Evolutionary conservation across 1,140 invertebrate genomes (phyloP), one percentile per base, ranked within the genome.

Genomic region (Drosophila azteca): DNA sequence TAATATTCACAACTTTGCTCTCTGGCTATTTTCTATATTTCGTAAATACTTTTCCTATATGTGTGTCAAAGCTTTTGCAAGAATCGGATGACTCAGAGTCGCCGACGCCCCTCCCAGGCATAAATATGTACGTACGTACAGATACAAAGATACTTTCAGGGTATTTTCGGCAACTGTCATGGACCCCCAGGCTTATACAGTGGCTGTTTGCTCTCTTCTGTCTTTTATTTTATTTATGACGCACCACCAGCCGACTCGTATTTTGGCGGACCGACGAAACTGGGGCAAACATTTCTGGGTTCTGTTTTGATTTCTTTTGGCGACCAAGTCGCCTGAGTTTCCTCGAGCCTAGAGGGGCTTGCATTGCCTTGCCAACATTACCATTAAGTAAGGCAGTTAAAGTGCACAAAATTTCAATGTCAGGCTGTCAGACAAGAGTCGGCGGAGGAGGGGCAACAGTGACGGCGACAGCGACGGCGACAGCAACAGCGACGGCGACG

Each of bases 261-360:
- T 75, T 76, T 76, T 61, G 71, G 71, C 55, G 64, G 52, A 53
- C 61, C 15, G 35, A 52, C 65, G 41, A 76, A 87, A 88, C 50
- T 87, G 17, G 82, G 83, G 54, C 82, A 87, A 85, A 85, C 69
- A 68, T 75, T 78, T 80, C 63, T 63, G 64, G 39, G 48, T 68
- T 75, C 44, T 85, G 68, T 85, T 73, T 76, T 74, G 77, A 60
- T 68, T 70, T 62, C 1, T 20, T 39, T 57, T 35, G 51, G 52
- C 51, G 6, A 51, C 22, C 50, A 24, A 48, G 24, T 11, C 39
- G 22, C 41, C 41, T 39, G 35, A 13, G 51, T 53, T 53, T 53
- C 29, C 51, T 26, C 44, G 41, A 35, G 46, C 39, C 44, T 41
- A 53, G 55, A 44, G 45, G 52, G 17, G 17, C 17, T 20, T 20